These are phyloP conservation scores for Myopa tessellatipennis DNA, from an alignment of 2,888 invertebrate genomes.

Conservation along the genomic window DNA sequence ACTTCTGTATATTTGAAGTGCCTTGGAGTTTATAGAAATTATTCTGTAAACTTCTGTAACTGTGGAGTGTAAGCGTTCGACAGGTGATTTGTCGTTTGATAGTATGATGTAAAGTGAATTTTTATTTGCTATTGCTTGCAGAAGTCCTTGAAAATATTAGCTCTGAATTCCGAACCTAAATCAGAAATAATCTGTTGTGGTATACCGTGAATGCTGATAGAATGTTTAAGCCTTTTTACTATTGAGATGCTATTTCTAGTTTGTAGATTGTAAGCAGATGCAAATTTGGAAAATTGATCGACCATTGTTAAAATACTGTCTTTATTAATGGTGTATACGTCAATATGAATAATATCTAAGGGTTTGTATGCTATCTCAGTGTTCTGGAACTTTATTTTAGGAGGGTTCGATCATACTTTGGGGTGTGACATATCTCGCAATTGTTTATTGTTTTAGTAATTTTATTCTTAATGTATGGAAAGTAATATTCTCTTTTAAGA, in stretches of 20 bases:
- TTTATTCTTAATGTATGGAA: constrained; percentile 46
- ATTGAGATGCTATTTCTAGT: constrained; percentile 39
- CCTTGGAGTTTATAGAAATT: constrained; percentile 26
- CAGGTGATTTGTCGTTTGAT: constrained; percentile 42
- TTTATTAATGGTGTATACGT: constrained; percentile 45
- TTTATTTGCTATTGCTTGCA: too few relatives aligned
- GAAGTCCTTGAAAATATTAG: constrained; percentile 45
- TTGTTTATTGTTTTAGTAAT: too few relatives aligned
- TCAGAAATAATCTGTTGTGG: constrained; percentile 41
- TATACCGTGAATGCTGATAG: constrained; percentile 35
- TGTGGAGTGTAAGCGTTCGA: constrained; percentile 40
- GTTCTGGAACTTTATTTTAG: constrained; percentile 43
- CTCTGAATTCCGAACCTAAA: constrained; percentile 37
- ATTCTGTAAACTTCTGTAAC: constrained; percentile 44
- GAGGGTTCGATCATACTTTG: constrained; percentile 47
- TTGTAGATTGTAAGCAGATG: constrained; percentile 32
- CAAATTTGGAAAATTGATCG: constrained; percentile 27
- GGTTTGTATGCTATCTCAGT: constrained; percentile 46
- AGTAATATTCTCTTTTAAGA: too few relatives aligned
- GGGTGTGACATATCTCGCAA: too few relatives aligned
- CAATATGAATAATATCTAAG: constrained; percentile 44
- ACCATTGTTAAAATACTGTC: constrained; percentile 45
- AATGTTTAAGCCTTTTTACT: constrained; percentile 37
- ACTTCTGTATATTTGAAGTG: constrained; percentile 4
- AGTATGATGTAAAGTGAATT: constrained; percentile 36